These are phyloP conservation scores for Saturnia japonica DNA, from an alignment of 2,888 invertebrate species.

Conservation along the genomic window DNA sequence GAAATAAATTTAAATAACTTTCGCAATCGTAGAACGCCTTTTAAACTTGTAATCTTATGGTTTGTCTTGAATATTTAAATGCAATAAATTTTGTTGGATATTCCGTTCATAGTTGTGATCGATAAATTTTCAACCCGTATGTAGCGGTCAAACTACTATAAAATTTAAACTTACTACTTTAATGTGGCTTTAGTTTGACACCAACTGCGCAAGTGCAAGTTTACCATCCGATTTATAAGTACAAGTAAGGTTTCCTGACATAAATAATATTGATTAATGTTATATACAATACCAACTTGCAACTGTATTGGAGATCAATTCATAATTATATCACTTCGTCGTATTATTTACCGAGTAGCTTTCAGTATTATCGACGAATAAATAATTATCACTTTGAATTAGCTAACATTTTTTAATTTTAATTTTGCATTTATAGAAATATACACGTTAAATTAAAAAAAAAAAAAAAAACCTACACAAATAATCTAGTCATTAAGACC, in stretches of 20 bases:
- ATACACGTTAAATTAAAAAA: too few relatives aligned
- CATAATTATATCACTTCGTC: neutral
- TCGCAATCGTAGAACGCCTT: too few relatives aligned
- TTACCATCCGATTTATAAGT: constrained; percentile 31
- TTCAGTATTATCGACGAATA: too few relatives aligned
- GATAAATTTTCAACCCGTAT: constrained; percentile 21
- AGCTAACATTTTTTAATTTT: too few relatives aligned
- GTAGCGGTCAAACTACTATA: constrained; percentile 27
- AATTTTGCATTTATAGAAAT: too few relatives aligned
- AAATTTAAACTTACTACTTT: constrained; percentile 42
- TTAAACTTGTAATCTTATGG: too few relatives aligned
- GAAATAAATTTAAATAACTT: too few relatives aligned
- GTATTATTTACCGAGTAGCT: neutral
- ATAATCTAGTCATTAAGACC: too few relatives aligned
- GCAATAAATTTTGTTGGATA: neutral
- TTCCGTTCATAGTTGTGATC: neutral
- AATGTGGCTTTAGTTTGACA: constrained; percentile 45
- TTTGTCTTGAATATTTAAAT: neutral
- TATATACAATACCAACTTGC: neutral
- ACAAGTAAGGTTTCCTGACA: constrained; percentile 29
- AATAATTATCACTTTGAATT: too few relatives aligned
- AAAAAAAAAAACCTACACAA: too few relatives aligned
- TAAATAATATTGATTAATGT: constrained; percentile 25
- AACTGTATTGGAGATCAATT: neutral
- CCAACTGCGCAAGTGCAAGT: constrained; percentile 34